phyloP scores from a whole-genome alignment of 2,797 vertebrate genomes.

The Lepilemur septentrionalis region DNA sequence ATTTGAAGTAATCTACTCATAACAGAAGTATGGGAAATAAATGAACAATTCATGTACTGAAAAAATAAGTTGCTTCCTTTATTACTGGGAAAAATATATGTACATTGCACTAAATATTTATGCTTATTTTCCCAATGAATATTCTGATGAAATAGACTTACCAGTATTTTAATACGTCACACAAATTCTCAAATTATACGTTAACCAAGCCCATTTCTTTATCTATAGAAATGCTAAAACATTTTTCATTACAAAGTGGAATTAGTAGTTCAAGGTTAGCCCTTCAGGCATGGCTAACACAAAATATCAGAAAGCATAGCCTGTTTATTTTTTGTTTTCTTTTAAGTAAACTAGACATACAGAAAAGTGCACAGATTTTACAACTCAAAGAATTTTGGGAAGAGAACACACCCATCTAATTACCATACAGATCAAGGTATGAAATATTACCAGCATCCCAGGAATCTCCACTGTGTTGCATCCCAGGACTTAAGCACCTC shows the following conservation, averaged over 20 bases:
- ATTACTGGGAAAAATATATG: constrained; percentile 35
- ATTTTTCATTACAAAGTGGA: not conserved
- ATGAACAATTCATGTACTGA: constrained; percentile 25
- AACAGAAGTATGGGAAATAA: constrained; percentile 54
- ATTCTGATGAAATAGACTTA: not conserved
- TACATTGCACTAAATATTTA: not conserved
- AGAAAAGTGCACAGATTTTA: not conserved
- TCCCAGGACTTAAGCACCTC: not conserved
- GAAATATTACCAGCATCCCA: not conserved
- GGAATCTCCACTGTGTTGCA: not conserved
- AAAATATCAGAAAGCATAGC: not conserved
- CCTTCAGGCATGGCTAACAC: not conserved
- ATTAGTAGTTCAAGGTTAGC: not conserved
- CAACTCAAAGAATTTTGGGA: not conserved
- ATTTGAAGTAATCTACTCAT: not conserved
- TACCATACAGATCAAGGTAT: not conserved
- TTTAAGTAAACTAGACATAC: not conserved
- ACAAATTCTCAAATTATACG: not conserved
- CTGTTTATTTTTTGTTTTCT: not conserved
- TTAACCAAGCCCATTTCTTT: not conserved
- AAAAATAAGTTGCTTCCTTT: constrained; percentile 18
- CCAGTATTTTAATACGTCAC: not conserved
- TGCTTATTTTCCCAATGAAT: constrained; percentile 33
- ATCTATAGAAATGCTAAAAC: constrained; percentile 1
- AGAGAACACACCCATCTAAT: not conserved